Conservation (phyloP, 2,888 invertebrate genomes). For the Orthosia gothica region DNA sequence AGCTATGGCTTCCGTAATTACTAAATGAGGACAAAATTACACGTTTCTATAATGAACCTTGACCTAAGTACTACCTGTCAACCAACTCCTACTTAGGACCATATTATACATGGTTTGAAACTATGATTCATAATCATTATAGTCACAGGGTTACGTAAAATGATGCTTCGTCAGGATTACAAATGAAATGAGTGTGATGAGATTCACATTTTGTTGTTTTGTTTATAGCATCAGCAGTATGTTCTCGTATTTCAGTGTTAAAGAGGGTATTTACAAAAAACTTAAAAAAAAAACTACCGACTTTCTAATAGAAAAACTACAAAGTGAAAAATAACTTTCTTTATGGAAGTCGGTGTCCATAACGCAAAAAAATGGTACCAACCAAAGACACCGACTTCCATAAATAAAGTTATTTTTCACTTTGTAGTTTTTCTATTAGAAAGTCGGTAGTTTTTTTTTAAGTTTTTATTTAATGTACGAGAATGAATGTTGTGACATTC, state of each 20-base stretch:
- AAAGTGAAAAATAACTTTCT: no score
- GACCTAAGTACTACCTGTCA: slow-evolving; percentile 33
- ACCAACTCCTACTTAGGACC: slow-evolving; percentile 11
- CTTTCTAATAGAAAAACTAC: no score
- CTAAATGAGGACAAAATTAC: slow-evolving; percentile 37
- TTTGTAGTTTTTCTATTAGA: no score
- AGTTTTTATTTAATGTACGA: no score
- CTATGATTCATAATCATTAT: slow-evolving; percentile 36
- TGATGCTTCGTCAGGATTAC: slow-evolving; percentile 31
- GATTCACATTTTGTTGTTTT: slow-evolving; percentile 3
- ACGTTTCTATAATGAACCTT: slow-evolving; percentile 41
- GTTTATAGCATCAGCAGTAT: background rate
- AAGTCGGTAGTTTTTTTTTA: no score
- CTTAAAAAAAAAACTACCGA: no score
- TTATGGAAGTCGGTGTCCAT: no score
- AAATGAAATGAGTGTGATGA: slow-evolving; percentile 21
- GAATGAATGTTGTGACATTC: no score
- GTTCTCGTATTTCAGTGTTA: background rate
- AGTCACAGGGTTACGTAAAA: slow-evolving; percentile 23
- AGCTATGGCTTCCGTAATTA: background rate
- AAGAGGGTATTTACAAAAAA: no score
- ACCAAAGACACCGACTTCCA: no score
- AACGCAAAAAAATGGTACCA: no score
- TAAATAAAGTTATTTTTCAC: no score
- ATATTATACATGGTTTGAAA: slow-evolving; percentile 19